Evolutionary conservation across 2,113 vertebrate species (phyloP).

Genomic region (Tragelaphus buxtoni): DNA sequence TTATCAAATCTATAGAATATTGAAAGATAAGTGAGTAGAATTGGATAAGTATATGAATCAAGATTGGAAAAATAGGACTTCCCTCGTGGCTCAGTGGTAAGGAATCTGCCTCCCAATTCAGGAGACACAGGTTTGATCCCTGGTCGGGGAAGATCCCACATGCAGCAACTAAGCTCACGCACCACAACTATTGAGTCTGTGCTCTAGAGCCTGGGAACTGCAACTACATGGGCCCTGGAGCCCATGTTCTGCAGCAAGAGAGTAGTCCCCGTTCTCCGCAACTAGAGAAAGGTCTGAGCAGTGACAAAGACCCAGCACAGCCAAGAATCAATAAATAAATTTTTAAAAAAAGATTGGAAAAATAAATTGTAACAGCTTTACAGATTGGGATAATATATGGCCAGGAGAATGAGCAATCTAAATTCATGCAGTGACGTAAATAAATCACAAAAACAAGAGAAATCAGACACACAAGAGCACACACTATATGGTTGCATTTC

Average conservation of each 20-base stretch:
- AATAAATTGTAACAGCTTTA: background rate
- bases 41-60: background rate
- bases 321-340: background rate
- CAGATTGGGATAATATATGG: background rate
- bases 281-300: background rate
- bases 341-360: background rate
- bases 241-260: background rate
- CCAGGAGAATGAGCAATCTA: background rate
- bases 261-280: background rate
- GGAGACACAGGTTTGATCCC: background rate
- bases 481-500: background rate
- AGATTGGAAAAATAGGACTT: background rate
- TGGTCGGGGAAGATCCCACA: background rate
- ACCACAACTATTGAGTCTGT: background rate
- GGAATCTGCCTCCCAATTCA: background rate
- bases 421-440: background rate
- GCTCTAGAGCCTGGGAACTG: rapidly evolving
- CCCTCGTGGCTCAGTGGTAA: background rate
- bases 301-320: background rate
- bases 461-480: background rate
- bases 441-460: background rate
- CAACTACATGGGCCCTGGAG: background rate
- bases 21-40: background rate
- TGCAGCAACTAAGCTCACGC: background rate
- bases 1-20: background rate